A percentile compares a stretch with the other conserved stretches of the same genome.
phyloP scores from a whole-genome alignment of 2,113 vertebrate genomes.

The Recurvirostra avosetta region DNA sequence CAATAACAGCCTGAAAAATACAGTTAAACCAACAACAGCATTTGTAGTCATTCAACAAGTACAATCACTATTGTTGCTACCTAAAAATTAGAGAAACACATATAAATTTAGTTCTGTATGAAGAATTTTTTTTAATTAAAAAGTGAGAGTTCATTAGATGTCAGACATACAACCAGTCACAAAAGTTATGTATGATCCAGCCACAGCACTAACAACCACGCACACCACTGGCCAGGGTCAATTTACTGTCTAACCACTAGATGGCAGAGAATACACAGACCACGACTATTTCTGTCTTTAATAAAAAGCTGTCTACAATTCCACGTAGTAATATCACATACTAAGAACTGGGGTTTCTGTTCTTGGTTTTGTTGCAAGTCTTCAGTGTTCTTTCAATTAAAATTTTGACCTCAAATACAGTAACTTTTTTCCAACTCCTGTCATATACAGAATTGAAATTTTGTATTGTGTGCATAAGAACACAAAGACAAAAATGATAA shows the following conservation, averaged over 20 bases:
- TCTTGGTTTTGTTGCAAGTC: neutral
- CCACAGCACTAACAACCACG: neutral
- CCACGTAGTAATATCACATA: neutral
- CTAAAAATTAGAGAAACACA: neutral
- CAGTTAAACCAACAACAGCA: neutral
- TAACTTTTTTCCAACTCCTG: neutral
- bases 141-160: neutral
- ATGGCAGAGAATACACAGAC: slow-evolving; percentile 14
- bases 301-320: neutral
- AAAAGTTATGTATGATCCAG: neutral
- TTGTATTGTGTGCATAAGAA: neutral
- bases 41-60: neutral
- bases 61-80: neutral
- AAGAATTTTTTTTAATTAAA: neutral
- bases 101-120: neutral
- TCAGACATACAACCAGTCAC: neutral
- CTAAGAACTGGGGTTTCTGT: neutral
- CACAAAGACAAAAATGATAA: neutral
- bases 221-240: neutral
- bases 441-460: neutral
- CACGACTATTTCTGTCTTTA: neutral
- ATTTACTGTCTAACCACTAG: slow-evolving; percentile 17
- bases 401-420: neutral
- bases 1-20: neutral
- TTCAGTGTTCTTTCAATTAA: neutral